Conservation (phyloP, 2,888 invertebrate genomes). For the Nesidiocoris tenuis region DNA sequence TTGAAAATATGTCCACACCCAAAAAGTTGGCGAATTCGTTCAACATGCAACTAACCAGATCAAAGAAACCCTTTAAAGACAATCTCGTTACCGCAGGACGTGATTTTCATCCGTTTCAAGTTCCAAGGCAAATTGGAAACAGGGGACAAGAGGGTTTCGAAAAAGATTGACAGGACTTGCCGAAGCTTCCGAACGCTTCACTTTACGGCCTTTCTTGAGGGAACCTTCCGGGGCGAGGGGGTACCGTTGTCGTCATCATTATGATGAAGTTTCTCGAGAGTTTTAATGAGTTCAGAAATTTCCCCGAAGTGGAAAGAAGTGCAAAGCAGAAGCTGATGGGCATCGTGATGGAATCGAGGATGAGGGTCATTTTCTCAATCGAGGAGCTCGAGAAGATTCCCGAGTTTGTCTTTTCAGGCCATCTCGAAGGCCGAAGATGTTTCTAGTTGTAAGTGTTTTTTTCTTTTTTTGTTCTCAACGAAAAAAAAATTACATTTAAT, state of each 20-base stretch:
- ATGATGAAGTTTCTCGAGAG: not conserved
- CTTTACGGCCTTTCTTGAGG: not conserved
- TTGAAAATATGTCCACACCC: too few species aligned
- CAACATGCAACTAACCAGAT: too few species aligned
- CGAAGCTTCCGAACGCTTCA: not conserved
- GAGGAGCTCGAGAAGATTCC: too few species aligned
- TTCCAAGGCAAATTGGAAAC: not conserved
- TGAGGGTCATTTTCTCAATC: not conserved
- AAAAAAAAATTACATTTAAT: too few species aligned
- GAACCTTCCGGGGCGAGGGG: not conserved
- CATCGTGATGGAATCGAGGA: not conserved
- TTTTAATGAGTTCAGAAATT: not conserved
- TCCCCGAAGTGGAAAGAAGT: not conserved
- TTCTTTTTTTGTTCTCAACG: too few species aligned
- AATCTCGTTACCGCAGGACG: not conserved
- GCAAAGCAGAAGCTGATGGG: not conserved
- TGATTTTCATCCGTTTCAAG: not conserved
- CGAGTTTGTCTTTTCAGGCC: too few species aligned
- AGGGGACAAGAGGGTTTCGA: not conserved
- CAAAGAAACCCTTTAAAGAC: not conserved
- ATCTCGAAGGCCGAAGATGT: too few species aligned
- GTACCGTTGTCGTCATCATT: not conserved
- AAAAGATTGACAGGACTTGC: not conserved
- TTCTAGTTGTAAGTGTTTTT: too few species aligned
- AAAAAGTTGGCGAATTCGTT: too few species aligned